These are phyloP conservation scores for Malurus leucopterus DNA, from an alignment of 2,797 vertebrate genomes.

Conservation along the genomic window DNA sequence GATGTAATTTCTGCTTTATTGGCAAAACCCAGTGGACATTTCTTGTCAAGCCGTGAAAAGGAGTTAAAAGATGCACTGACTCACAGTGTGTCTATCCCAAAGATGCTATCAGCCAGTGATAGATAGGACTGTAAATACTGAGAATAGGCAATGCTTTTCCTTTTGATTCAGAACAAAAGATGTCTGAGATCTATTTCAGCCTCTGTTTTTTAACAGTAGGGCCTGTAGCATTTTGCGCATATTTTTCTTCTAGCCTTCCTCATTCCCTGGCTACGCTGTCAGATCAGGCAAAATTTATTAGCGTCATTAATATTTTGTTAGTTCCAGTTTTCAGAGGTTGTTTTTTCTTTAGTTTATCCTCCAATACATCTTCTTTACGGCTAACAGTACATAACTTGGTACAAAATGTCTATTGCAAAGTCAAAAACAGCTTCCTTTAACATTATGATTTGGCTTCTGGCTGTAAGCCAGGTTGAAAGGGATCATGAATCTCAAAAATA, in stretches of 20 bases:
- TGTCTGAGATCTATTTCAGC: not conserved
- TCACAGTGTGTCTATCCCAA: not conserved
- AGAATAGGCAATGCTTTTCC: not conserved
- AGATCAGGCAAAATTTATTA: not conserved
- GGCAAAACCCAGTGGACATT: not conserved
- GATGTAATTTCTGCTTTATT: not conserved
- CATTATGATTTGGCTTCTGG: not conserved
- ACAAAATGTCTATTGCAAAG: not conserved
- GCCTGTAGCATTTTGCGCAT: not conserved
- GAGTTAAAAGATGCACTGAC: not conserved
- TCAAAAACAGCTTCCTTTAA: not conserved
- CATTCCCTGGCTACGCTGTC: not conserved
- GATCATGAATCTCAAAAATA: slow-evolving; percentile 8
- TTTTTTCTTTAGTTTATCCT: not conserved
- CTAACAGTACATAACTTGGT: not conserved
- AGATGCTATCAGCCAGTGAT: not conserved
- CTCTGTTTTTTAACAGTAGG: not conserved
- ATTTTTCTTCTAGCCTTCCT: not conserved
- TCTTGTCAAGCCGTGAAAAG: not conserved
- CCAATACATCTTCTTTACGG: not conserved
- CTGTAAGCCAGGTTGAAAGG: not conserved
- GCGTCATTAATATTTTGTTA: not conserved
- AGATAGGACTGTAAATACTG: not conserved
- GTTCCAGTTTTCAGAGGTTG: not conserved
- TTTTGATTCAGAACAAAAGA: slow-evolving; percentile 4